A percentile compares a stretch with the other conserved stretches of the same genome.
phyloP scores from a whole-genome alignment of 2,113 vertebrate genomes.

The Anguilla japonica region DNA sequence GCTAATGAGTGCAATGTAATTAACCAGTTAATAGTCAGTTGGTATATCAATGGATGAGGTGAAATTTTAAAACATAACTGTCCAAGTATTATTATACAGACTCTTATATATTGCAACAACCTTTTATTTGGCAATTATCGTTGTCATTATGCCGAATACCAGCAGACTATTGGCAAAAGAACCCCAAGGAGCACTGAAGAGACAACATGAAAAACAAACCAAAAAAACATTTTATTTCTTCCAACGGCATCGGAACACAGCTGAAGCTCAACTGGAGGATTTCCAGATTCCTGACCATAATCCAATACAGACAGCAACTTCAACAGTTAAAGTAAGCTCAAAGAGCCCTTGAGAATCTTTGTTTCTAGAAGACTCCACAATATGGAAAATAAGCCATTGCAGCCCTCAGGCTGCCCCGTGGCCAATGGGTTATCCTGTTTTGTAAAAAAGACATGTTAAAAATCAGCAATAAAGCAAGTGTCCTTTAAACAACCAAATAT shows the following conservation, averaged over 20 bases:
- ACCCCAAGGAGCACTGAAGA: not conserved
- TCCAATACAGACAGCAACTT: not conserved
- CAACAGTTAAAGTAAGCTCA: not conserved
- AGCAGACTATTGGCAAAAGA: not conserved
- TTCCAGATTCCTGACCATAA: not conserved
- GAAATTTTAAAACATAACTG: too few species aligned
- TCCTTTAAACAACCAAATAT: not conserved
- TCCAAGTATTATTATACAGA: too few species aligned
- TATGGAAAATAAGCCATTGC: not conserved
- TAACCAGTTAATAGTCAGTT: too few species aligned
- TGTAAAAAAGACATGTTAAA: not conserved
- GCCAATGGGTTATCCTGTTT: not conserved
- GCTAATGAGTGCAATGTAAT: too few species aligned
- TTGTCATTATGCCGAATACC: not conserved
- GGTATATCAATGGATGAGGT: too few species aligned
- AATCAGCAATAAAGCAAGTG: not conserved
- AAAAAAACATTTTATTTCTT: not conserved
- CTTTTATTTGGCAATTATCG: not conserved
- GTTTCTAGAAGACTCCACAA: not conserved
- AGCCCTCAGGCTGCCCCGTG: not conserved
- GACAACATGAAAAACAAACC: not conserved
- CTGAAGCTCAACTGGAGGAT: not conserved
- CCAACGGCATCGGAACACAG: not conserved
- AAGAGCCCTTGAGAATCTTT: not conserved
- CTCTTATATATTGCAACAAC: not conserved